A percentile compares a stretch with the other conserved stretches of the same genome.
phyloP scores from a whole-genome alignment of 1,140 invertebrate species.

The Macrostomum lignano region DNA sequence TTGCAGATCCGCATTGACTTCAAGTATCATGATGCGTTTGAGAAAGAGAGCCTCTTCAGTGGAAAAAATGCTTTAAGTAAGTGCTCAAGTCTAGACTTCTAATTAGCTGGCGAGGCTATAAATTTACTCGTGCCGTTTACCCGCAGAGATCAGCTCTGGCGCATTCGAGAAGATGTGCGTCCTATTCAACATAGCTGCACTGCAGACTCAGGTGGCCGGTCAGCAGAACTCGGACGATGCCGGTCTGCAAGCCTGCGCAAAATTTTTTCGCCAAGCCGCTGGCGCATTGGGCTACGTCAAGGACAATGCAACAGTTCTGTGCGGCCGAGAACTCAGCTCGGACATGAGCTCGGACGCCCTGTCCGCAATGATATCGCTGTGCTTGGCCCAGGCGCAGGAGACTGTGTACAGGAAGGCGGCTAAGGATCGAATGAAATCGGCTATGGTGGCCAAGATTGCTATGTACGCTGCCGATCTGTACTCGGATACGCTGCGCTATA shows the following conservation, averaged over 20 bases:
- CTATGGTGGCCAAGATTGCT: conserved; percentile 61
- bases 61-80: conserved; percentile 66
- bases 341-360: conserved; percentile 74
- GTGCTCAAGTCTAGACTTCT: conserved; percentile 15
- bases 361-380: conserved; percentile 47
- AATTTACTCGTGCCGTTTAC: conserved; percentile 24
- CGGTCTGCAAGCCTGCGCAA: conserved; percentile 63
- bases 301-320: conserved; percentile 45
- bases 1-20: conserved; percentile 37
- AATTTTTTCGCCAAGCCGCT: conserved; percentile 65
- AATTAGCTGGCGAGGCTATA: no score
- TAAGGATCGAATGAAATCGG: conserved; percentile 36
- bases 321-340: conserved; percentile 72
- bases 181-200: conserved; percentile 77
- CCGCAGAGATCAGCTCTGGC: conserved; percentile 35
- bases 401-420: conserved; percentile 76
- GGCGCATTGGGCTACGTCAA: conserved; percentile 70
- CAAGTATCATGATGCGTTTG: conserved; percentile 98
- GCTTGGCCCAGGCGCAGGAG: conserved; percentile 92
- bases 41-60: conserved; percentile 70
- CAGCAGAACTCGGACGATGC: conserved; percentile 64
- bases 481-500: conserved; percentile 51
- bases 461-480: conserved; percentile 72
- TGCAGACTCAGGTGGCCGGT: conserved; percentile 61
- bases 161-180: conserved; percentile 75